Base-by-base conservation (phyloP, 1,140 invertebrate species). In the Marisa cornuarietis region DNA sequence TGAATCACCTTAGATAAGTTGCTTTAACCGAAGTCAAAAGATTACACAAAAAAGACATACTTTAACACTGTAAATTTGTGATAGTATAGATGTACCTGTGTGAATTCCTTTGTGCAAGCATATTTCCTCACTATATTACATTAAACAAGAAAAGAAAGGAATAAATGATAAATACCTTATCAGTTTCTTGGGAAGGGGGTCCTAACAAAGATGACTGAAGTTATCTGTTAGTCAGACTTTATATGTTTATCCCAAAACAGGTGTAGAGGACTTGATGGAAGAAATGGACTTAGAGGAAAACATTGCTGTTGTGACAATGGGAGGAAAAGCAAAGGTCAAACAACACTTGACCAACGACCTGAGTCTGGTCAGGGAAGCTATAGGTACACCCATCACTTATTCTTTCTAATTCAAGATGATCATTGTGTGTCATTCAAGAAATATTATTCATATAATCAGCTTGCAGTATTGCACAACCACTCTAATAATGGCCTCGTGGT, bases 271-370 rank as follows among this genome's bases (percentile, higher is more conserved):
- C 61, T 58, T 73, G 61, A 74, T 74, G 71, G 71, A 79, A 24
- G 71, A 79, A 42, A 72, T 73, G 71, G 78, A 74, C 42, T n/a
- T 79, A 52, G 78, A 79, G 71, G 78, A 79, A 42, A 79, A 79
- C 63, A 66, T 79, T 16, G 78, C 58, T 54, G 71, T 79, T n/a
- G 78, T 79, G 54, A 61, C 78, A 58, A 26, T 79, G 61, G 78
- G 71, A 10, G 54, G 42, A n/a, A n/a, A 61, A 5, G 78, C 78
- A 24, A 71, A 69, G 42, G 78, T 79, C 11, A 71, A 73, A 16
- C 78, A 79, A 69, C 78, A 79, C 31, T 69, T 79, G 51, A 79
- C 78, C 78, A 79, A 79, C 20, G 78, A 79, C 61, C 51, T 73
- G 20, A 74, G 54, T 20, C 31, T 74, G 8, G 71, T 79, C 71